Base-by-base conservation (phyloP, 2,888 invertebrate genomes). In the Pharmacophagus antenor region DNA sequence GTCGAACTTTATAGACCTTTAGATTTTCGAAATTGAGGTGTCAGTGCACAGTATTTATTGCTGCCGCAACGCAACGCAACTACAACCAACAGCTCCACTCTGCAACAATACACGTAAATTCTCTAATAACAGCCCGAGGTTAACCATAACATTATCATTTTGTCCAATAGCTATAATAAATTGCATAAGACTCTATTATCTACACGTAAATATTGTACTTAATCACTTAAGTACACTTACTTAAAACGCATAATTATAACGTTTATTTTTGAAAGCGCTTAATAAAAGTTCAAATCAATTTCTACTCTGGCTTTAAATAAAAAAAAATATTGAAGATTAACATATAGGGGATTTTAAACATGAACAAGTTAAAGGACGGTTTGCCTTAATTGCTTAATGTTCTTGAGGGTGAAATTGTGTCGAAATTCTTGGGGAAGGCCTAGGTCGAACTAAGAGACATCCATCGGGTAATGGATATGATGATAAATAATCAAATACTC, bases 11-110 rank as follows among this genome's bases (percentile, higher is more conserved):
- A 85, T 87, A 84, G 82, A 82, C 81, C 77, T 80, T 76, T 79
- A 77, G 77, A 80, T 85, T 87, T 56, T 79, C 76, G 76, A 85
- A 88, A 88, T 85, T 86, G 82, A 87, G 79, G 88, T 87, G 85
- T 85, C 88, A 84, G 85, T 80, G 76, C 73, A 81, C 79, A 74
- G 77, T 84, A 86, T 88, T 88, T 88, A 88, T 86, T 79, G 78
- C 81, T 75, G 67, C 69, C 69, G 68, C 71, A 68, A 68, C 71
- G 68, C 71, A 68, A 68, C 71, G 74, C 73, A 72, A 76, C 71
- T 68, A 65, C 66, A 63, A 67, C 21, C 49, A 62, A 64, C 58
- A 65, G 65, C 63, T 68, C 64, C 61, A 67, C 67, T 69, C 68
- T 65, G 68, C 68, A 65, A 66, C 66, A 63, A 65, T 67, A 67